phyloP scores from a whole-genome alignment of 2,797 vertebrate species.

The Coreius guichenoti region DNA sequence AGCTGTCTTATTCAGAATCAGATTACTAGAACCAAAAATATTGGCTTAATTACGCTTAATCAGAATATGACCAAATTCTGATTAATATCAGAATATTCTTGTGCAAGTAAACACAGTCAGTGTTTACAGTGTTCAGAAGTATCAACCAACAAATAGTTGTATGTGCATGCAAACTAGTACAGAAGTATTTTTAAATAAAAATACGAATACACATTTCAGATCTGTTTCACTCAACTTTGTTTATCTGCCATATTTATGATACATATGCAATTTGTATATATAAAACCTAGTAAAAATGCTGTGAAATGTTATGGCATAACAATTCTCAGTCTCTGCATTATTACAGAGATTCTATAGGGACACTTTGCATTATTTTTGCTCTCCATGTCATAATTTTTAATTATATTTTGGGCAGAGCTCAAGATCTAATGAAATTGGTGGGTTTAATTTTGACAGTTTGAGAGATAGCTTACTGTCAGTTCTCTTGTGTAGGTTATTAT shows the following conservation, averaged over 20 bases:
- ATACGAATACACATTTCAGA: background rate
- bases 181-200: background rate
- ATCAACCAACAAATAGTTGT: background rate
- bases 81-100: background rate
- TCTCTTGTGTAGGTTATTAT: slow-evolving; percentile 78
- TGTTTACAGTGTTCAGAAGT: background rate
- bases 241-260: background rate
- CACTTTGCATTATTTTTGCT: slow-evolving; percentile 74
- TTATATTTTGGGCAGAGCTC: slow-evolving; percentile 83
- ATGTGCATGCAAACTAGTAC: background rate
- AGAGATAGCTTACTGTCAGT: slow-evolving; percentile 82
- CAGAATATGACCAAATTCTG: background rate
- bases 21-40: background rate
- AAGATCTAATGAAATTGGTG: slow-evolving; percentile 82
- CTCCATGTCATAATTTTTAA: slow-evolving; percentile 79
- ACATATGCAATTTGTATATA: background rate
- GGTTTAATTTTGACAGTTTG: slow-evolving; percentile 79
- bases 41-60: background rate
- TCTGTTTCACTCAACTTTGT: background rate
- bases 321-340: background rate
- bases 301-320: background rate
- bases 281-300: background rate
- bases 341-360: slow-evolving; percentile 34
- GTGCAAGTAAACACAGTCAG: background rate
- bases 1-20: background rate